phyloP scores from a whole-genome alignment of 2,113 vertebrate species.

The Ornithorhynchus anatinus region DNA sequence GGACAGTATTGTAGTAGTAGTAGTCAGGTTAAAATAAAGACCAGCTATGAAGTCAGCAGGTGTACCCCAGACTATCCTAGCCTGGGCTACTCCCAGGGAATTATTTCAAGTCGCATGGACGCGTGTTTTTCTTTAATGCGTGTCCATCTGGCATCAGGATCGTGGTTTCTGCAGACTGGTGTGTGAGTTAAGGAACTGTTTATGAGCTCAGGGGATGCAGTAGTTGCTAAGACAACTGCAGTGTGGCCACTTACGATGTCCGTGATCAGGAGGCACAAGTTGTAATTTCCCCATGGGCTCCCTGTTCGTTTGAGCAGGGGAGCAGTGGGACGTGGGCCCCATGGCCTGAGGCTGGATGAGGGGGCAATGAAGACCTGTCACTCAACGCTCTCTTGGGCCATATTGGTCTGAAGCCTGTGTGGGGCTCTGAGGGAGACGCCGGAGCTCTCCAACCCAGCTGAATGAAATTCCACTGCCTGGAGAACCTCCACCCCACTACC shows the following conservation, averaged over 20 bases:
- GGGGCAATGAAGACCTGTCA: neutral
- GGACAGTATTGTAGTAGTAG: no score
- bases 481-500: neutral
- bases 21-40: neutral
- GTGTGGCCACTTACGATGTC: constrained; percentile 12
- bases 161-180: neutral
- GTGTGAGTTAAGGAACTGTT: constrained; percentile 24
- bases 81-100: neutral
- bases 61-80: neutral
- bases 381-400: neutral
- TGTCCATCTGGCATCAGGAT: constrained; percentile 33
- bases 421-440: neutral
- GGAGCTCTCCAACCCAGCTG: neutral
- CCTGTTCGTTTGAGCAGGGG: constrained; percentile 20
- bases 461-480: neutral
- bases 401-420: neutral
- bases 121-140: no score
- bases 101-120: neutral
- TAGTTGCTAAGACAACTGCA: constrained; percentile 62
- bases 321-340: neutral
- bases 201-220: constrained; percentile 27
- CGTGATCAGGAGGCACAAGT: constrained; percentile 34
- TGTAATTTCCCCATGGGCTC: constrained; percentile 45
- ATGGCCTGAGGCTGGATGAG: neutral
- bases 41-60: neutral